A percentile compares a stretch with the other conserved stretches of the same genome.
Conservation (phyloP, 37 sponge, comb jelly and placozoan species). For the Aplysina aerophoba region DNA sequence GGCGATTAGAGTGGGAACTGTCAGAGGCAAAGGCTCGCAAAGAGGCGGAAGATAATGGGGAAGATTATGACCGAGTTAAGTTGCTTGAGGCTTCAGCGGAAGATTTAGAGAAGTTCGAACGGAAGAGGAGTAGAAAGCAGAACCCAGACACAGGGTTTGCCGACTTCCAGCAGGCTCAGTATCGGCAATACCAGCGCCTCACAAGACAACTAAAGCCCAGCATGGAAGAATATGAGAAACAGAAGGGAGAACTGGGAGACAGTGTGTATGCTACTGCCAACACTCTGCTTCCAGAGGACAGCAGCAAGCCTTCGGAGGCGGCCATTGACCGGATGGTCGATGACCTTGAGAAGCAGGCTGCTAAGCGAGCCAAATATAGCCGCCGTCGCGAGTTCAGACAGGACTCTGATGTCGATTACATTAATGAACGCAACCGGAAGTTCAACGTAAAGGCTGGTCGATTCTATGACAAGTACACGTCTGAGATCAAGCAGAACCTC, state of each 20-base stretch:
- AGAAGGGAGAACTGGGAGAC: slow-evolving; percentile 76
- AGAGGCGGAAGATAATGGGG: slow-evolving; percentile 86
- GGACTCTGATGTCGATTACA: slow-evolving; percentile 96
- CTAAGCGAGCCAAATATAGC: slow-evolving; percentile 91
- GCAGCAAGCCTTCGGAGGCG: slow-evolving; percentile 51
- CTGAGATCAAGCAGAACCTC: slow-evolving; percentile 97
- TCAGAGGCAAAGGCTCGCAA: slow-evolving; percentile 84
- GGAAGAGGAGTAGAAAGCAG: slow-evolving; percentile 84
- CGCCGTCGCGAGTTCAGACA: slow-evolving; percentile 74
- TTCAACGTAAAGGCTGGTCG: slow-evolving; percentile 97
- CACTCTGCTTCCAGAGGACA: slow-evolving; percentile 61
- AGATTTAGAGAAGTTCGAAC: slow-evolving; percentile 84
- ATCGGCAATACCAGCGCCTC: slow-evolving; percentile 92
- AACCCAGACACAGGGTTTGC: slow-evolving; percentile 97
- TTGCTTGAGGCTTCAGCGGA: slow-evolving; percentile 77
- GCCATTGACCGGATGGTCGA: slow-evolving; percentile 92
- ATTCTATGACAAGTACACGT: slow-evolving; percentile 95
- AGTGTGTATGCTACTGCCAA: slow-evolving; percentile 78
- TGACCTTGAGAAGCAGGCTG: slow-evolving; percentile 92
- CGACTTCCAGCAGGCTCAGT: slow-evolving; percentile 77
- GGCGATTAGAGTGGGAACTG: slow-evolving; percentile 92
- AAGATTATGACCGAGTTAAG: slow-evolving; percentile 89
- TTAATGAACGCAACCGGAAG: slow-evolving; percentile 95
- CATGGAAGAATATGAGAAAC: slow-evolving; percentile 76
- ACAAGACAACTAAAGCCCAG: slow-evolving; percentile 84